phyloP scores from a whole-genome alignment of 2,888 invertebrate species.

The Caenorhabditis doughertyi region DNA sequence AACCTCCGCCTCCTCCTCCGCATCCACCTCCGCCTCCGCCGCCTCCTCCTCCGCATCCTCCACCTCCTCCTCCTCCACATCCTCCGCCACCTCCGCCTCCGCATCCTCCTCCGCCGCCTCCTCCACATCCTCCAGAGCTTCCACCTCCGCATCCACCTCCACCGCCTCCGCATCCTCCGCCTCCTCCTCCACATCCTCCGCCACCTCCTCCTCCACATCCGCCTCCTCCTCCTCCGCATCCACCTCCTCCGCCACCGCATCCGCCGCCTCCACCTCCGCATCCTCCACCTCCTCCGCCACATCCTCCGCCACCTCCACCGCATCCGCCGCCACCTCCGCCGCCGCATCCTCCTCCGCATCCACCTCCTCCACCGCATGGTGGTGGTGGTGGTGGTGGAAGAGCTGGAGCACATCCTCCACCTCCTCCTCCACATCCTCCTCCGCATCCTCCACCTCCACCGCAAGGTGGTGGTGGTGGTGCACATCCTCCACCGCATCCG shows the following conservation, averaged over 20 bases:
- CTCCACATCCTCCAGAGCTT: slow-evolving; percentile 19
- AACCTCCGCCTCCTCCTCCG: slow-evolving; percentile 46
- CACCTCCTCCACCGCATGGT: slow-evolving; percentile 52
- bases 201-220: slow-evolving; percentile 54
- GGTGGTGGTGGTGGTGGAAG: slow-evolving; percentile 29
- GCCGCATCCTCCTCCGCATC: slow-evolving; percentile 30
- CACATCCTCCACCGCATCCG: slow-evolving; percentile 47
- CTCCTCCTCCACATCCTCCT: slow-evolving; percentile 56
- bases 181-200: slow-evolving; percentile 49
- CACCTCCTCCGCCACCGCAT: slow-evolving; percentile 51
- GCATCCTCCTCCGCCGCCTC: slow-evolving; percentile 41
- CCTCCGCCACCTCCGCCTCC: slow-evolving; percentile 29
- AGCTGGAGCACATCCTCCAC: slow-evolving; percentile 37
- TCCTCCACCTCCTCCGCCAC: slow-evolving; percentile 15
- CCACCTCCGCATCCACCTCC: slow-evolving; percentile 35
- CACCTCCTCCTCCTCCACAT: slow-evolving; percentile 19
- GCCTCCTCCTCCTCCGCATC: slow-evolving; percentile 53
- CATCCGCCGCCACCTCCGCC: slow-evolving; percentile 28
- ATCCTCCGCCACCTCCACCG: slow-evolving; percentile 20
- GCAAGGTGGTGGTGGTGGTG: slow-evolving; percentile 47
- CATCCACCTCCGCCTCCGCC: slow-evolving; percentile 31
- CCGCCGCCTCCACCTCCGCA: slow-evolving; percentile 12
- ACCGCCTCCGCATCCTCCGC: slow-evolving; percentile 24
- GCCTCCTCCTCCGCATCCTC: slow-evolving; percentile 42
- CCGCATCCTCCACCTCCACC: slow-evolving; percentile 56